Evolutionary conservation across 2,113 vertebrate genomes (phyloP), one percentile per base, ranked within the genome.

Genomic region (Perccottus glenii): DNA sequence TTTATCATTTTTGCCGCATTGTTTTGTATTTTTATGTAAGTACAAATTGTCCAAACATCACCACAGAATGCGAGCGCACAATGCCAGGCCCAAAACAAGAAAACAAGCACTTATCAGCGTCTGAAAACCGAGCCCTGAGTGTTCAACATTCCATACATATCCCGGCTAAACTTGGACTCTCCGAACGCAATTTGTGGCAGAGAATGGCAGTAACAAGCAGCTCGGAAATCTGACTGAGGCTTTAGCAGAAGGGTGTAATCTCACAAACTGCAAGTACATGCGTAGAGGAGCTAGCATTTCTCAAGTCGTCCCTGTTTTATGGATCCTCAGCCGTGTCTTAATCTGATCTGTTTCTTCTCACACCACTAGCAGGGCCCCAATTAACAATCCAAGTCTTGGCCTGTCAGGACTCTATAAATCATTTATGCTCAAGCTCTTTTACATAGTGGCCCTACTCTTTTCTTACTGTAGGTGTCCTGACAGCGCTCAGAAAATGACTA

Each of bases 311-410:
- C 44, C 52, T 42, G 64, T 65, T 57, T 72, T 65, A 27, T 55
- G 50, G 47, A 73, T 70, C 80, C 70, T 35, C 53, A 60, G 52
- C 70, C n/a, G 11, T 68, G 58, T 80, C 63, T 55, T 60, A 35
- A 50, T 70, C 44, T 70, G 72, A 87, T 82, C 73, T 78, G 67
- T 66, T 70, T 81, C 67, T 87, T 83, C 78, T 83, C 86, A 86
- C 36, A 56, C 80, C 73, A 71, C 16, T 11, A 84, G 67, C 77
- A 80, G 77, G 70, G 78, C 78, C 45, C 88, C 89, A 85, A 85
- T 90, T 90, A 90, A 89, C 87, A 92, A 91, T 90, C 91, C 87
- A 81, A 75, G 78, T 51, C 73, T 76, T 70, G 70, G 84, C 75
- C 81, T 87, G 88, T 80, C 84, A 71, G 57, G 86, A 33, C 52